These are phyloP conservation scores for Episyrphus balteatus DNA, from an alignment of 1,140 invertebrate species.

Conservation along the genomic window DNA sequence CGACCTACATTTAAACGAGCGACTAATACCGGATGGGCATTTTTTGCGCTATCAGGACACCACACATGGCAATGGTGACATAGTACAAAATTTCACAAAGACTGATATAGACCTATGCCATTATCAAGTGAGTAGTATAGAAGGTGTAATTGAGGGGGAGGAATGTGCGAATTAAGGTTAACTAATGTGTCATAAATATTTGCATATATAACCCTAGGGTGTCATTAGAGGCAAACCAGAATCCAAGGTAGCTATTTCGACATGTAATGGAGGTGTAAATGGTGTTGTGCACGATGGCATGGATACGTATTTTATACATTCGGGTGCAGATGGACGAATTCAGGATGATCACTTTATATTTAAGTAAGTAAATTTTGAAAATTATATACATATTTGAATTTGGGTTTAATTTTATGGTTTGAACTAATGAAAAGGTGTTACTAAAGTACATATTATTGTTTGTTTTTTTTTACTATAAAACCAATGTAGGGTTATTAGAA, in stretches of 20 bases:
- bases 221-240: slow-evolving; percentile 52
- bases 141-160: neutral
- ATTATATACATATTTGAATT: no score
- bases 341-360: slow-evolving; percentile 31
- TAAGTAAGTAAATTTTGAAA: slow-evolving; percentile 15
- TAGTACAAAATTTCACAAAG: slow-evolving; percentile 40
- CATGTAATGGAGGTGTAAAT: slow-evolving; percentile 63
- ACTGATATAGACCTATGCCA: slow-evolving; percentile 37
- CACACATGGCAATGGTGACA: slow-evolving; percentile 40
- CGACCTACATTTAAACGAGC: slow-evolving; percentile 65
- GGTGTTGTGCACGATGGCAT: slow-evolving; percentile 74
- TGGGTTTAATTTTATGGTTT: no score
- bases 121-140: slow-evolving; percentile 29
- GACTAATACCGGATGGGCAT: slow-evolving; percentile 61
- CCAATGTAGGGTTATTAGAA: no score
- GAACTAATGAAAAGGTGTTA: no score
- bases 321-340: slow-evolving; percentile 23
- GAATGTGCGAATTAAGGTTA: neutral
- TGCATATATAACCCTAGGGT: slow-evolving; percentile 41
- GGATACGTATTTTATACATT: slow-evolving; percentile 64
- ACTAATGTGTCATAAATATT: neutral
- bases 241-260: slow-evolving; percentile 79
- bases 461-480: no score
- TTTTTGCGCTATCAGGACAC: slow-evolving; percentile 60
- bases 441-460: no score